phyloP scores from a whole-genome alignment of 35 echinoderm and acorn worm species.

The Holothuria glaberrima region DNA sequence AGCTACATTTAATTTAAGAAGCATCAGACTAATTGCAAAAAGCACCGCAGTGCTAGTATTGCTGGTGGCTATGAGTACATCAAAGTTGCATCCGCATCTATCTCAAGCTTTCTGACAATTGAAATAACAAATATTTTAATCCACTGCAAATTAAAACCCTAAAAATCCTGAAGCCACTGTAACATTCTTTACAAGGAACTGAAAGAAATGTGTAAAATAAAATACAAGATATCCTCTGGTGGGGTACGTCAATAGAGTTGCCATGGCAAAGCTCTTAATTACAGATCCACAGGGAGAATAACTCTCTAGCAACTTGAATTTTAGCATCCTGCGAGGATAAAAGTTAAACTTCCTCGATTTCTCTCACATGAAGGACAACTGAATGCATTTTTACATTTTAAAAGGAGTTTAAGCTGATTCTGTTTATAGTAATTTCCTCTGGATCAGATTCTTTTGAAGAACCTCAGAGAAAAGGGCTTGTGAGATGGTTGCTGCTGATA shows the following conservation, averaged over 20 bases:
- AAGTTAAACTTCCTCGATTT: background rate
- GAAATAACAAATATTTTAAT: conserved; percentile 44
- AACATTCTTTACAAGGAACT: background rate
- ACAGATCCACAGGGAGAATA: background rate
- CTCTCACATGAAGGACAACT: no score
- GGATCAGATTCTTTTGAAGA: no score
- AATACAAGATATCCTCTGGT: background rate
- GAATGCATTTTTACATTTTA: no score
- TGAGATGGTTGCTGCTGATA: no score
- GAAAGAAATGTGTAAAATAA: conserved; percentile 2
- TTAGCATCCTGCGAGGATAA: background rate
- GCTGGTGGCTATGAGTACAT: no score
- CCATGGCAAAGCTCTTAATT: conserved; percentile 48
- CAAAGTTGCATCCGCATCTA: background rate
- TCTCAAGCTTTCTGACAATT: background rate
- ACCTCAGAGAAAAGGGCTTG: no score
- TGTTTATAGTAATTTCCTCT: no score
- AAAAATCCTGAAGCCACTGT: conserved; percentile 24
- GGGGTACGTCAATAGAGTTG: conserved; percentile 9
- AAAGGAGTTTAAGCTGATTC: no score
- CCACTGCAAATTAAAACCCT: conserved; percentile 11
- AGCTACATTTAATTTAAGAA: no score
- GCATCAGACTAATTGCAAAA: no score
- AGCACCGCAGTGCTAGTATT: no score
- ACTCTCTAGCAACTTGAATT: conserved; percentile 6